Base-by-base conservation (phyloP, 2,797 vertebrate genomes). In the Hozukius guyotensis region DNA sequence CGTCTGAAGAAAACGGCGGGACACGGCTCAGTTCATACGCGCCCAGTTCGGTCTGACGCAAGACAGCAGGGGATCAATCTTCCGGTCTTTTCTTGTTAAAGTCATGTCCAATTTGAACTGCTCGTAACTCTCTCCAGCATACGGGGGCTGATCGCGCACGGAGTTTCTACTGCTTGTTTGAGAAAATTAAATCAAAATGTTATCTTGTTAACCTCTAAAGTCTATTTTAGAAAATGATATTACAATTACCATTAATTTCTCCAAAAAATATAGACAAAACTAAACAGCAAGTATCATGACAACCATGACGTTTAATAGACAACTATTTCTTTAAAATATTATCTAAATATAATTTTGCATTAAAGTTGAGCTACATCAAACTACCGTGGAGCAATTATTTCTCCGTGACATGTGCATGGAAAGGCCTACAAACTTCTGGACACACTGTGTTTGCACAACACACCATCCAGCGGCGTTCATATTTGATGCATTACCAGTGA, bases 1-100 rank as follows among this genome's bases (percentile, higher is more conserved):
- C 38, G 84, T 84, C 79, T 70, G 62, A 62, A 75, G 83, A 80
- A 88, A 88, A 83, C 78, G 49, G 84, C 34, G 6, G 73, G 78
- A 84, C n/a, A 68, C 20, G 64, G 81, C 85, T 77, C 86, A 88
- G 83, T 85, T 91, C 78, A 84, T 60, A 53, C 24, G 31, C 52
- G 36, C 34, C 24, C 68, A 24, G 79, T 83, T 78, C 70, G 67
- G 74, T 75, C 60, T 90, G 91, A 88, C 14, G 55, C 82, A 73
- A 82, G 63, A 71, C 85, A 83, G 85, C 82, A 24, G 72, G 79
- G 78, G 76, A 79, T 81, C 64, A 55, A 70, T 82, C 83, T 81
- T 77, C 57, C 6, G 71, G 81, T 62, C 78, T 75, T 83, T 72
- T 70, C 88, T 85, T 72, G 72, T 91, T 88, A 80, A 86, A 90